These are phyloP conservation scores for Muricea muricata DNA, from an alignment of 92 coral and sea anemone genomes.

Conservation along the genomic window DNA sequence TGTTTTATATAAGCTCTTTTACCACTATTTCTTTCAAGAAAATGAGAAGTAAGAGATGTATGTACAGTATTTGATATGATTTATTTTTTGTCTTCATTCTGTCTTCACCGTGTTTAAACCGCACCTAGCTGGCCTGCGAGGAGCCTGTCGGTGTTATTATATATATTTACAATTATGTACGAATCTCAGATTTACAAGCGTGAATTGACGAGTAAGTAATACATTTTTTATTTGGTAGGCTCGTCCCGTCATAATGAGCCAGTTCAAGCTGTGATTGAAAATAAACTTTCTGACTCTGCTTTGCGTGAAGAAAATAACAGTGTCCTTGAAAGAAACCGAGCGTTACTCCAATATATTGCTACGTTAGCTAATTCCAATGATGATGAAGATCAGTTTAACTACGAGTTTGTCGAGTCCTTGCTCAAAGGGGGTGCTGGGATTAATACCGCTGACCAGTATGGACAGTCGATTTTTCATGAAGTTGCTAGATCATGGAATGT, in stretches of 20 bases:
- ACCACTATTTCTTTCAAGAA: too few relatives aligned
- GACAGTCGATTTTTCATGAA: slow-evolving; percentile 89
- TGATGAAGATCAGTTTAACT: slow-evolving; percentile 30
- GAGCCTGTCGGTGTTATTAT: too few relatives aligned
- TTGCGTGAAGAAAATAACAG: slow-evolving; percentile 29
- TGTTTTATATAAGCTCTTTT: too few relatives aligned
- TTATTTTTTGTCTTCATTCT: too few relatives aligned
- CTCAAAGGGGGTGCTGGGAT: slow-evolving; percentile 84
- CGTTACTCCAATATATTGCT: slow-evolving; percentile 37
- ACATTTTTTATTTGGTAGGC: background rate
- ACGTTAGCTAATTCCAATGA: slow-evolving; percentile 39
- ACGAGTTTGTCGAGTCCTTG: slow-evolving; percentile 86
- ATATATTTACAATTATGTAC: too few relatives aligned
- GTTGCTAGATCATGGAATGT: slow-evolving; percentile 95
- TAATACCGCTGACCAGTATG: slow-evolving; percentile 84
- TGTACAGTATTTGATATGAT: too few relatives aligned
- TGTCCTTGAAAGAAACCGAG: slow-evolving; percentile 42
- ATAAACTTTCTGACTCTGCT: slow-evolving; percentile 13
- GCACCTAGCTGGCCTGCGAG: too few relatives aligned
- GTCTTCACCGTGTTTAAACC: too few relatives aligned
- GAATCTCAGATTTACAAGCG: background rate
- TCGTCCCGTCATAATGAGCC: slow-evolving; percentile 43
- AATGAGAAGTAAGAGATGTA: too few relatives aligned
- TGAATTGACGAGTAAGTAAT: too few relatives aligned
- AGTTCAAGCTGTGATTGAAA: slow-evolving; percentile 36